These are phyloP conservation scores for Anas bernieri DNA, from an alignment of 2,797 vertebrate species.

Conservation along the genomic window DNA sequence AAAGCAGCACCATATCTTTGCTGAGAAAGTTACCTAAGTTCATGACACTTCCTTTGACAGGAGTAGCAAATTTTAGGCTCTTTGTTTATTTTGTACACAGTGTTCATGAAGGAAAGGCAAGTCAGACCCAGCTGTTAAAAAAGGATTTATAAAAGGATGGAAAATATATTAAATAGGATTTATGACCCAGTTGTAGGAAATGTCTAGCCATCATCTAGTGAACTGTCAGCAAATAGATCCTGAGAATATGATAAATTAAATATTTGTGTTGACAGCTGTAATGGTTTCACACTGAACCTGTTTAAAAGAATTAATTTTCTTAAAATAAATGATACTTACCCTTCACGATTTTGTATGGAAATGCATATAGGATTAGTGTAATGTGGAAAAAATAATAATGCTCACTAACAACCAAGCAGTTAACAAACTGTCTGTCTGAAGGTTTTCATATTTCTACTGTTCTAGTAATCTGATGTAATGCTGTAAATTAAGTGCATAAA, in stretches of 20 bases:
- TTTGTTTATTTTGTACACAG: neutral
- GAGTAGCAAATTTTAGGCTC: neutral
- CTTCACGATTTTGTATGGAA: fast-evolving
- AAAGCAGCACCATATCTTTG: neutral
- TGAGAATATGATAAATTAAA: neutral
- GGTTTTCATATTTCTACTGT: neutral
- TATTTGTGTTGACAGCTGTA: neutral
- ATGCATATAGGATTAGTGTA: neutral
- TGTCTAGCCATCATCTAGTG: neutral
- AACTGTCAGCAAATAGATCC: neutral
- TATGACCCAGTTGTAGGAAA: neutral
- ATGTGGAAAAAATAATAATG: fast-evolving
- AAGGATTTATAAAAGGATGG: neutral
- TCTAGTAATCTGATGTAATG: neutral
- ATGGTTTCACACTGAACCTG: neutral
- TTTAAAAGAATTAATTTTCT: neutral
- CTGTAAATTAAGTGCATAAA: neutral
- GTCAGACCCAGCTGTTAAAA: neutral
- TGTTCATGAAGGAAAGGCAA: neutral
- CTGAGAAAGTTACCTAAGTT: neutral
- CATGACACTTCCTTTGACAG: neutral
- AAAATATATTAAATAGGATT: neutral
- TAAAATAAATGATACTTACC: neutral
- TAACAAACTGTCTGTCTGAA: neutral
- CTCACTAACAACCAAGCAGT: neutral